Evolutionary conservation across 2,113 vertebrate genomes (phyloP).

Genomic region (Indri indri): DNA sequence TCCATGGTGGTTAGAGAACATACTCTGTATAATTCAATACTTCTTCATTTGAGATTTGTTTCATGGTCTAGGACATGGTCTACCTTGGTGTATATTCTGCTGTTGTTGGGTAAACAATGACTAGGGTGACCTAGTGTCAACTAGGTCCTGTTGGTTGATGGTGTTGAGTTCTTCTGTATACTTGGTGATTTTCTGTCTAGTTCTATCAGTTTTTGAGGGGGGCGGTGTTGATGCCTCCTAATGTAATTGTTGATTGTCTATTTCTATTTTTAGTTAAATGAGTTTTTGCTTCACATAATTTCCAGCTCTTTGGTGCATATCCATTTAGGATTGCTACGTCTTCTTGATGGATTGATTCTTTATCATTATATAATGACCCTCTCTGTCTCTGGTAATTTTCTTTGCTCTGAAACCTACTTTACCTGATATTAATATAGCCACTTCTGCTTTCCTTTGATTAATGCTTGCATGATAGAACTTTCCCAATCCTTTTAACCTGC

Average conservation of each 20-base stretch:
- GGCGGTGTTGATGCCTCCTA: background rate
- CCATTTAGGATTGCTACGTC: background rate
- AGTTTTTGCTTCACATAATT: background rate
- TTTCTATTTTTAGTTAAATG: background rate
- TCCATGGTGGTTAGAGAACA: background rate
- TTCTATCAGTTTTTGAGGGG: background rate
- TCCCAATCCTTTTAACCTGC: background rate
- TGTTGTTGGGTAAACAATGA: background rate
- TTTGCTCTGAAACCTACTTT: background rate
- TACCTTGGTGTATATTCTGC: background rate
- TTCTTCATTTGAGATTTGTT: background rate
- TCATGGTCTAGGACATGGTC: background rate
- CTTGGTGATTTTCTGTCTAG: background rate
- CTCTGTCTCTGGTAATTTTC: background rate
- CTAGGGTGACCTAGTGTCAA: no score
- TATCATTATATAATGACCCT: background rate
- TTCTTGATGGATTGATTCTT: background rate
- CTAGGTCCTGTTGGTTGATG: background rate
- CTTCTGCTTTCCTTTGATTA: background rate
- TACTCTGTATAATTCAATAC: background rate
- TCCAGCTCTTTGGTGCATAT: background rate
- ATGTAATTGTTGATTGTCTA: background rate
- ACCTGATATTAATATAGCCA: background rate
- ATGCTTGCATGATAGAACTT: background rate
- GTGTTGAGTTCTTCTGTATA: background rate